Percentiles rank a stretch among this genome's conserved stretches.
Evolutionary conservation across 2,888 invertebrate genomes (phyloP).

Genomic region (Taenaris catops): DNA sequence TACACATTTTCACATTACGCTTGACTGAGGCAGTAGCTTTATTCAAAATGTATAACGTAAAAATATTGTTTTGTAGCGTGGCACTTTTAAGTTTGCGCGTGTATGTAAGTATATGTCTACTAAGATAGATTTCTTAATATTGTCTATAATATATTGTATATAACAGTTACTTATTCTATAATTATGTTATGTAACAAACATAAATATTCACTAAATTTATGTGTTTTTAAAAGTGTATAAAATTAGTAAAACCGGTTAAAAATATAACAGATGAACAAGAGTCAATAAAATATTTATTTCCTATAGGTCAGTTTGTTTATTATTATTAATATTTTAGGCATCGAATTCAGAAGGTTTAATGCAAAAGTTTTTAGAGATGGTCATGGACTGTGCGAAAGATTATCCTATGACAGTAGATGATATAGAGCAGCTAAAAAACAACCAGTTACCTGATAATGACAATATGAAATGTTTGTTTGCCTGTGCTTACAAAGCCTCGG

Average conservation of each 20-base stretch:
- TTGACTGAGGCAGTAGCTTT: slow-evolving; percentile 12
- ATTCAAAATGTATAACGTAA: slow-evolving; percentile 26
- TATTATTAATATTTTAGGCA: slow-evolving; percentile 30
- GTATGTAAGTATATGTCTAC: slow-evolving; percentile 14
- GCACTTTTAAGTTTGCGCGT: slow-evolving; percentile 7
- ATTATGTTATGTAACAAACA: too few species aligned
- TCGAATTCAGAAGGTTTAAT: slow-evolving; percentile 36
- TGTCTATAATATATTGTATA: too few species aligned
- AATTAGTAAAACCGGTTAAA: too few species aligned
- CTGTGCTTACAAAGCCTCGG: slow-evolving; percentile 63
- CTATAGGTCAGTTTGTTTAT: too few species aligned
- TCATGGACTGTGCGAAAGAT: slow-evolving; percentile 40
- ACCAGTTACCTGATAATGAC: slow-evolving; percentile 42
- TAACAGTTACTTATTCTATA: too few species aligned
- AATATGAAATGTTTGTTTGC: slow-evolving; percentile 62
- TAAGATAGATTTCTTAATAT: too few species aligned
- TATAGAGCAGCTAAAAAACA: slow-evolving; percentile 36
- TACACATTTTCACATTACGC: slow-evolving; percentile 40
- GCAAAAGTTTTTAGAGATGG: slow-evolving; percentile 34
- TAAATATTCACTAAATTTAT: too few species aligned
- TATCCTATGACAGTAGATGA: slow-evolving; percentile 37
- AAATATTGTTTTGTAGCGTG: slow-evolving; percentile 1
- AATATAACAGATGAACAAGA: too few species aligned
- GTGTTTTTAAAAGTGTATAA: not conserved
- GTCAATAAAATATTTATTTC: too few species aligned